These are phyloP conservation scores for Linurgus olivaceus DNA, from an alignment of 2,797 vertebrate genomes.

Conservation along the genomic window DNA sequence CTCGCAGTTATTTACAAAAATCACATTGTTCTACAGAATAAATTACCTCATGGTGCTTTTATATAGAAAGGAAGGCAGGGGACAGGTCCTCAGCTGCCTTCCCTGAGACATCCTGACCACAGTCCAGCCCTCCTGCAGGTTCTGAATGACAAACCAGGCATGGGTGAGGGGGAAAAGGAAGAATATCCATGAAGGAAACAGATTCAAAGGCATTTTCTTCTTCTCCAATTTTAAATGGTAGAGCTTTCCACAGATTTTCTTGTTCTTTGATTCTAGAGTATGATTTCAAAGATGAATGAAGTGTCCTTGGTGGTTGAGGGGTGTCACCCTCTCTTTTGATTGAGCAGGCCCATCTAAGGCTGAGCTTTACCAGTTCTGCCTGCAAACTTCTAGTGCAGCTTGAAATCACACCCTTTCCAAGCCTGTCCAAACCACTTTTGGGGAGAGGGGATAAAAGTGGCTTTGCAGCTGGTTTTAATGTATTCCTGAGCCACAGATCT, in stretches of 20 bases:
- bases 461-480: neutral
- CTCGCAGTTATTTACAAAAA: constrained; percentile 24
- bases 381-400: neutral
- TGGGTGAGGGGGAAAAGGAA: neutral
- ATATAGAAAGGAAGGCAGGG: neutral
- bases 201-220: neutral
- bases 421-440: neutral
- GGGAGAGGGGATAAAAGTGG: neutral
- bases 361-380: neutral
- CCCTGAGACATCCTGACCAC: neutral
- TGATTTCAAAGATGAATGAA: neutral
- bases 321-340: neutral
- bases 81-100: neutral
- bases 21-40: neutral
- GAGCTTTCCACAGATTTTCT: neutral
- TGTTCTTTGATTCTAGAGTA: neutral
- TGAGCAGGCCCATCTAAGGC: neutral
- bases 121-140: neutral
- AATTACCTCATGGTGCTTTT: neutral
- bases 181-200: neutral
- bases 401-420: neutral
- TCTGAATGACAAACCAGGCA: neutral
- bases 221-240: neutral
- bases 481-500: neutral
- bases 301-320: neutral